These are phyloP conservation scores for Bombus ignitus DNA, from an alignment of 1,140 invertebrate genomes.

Conservation along the genomic window DNA sequence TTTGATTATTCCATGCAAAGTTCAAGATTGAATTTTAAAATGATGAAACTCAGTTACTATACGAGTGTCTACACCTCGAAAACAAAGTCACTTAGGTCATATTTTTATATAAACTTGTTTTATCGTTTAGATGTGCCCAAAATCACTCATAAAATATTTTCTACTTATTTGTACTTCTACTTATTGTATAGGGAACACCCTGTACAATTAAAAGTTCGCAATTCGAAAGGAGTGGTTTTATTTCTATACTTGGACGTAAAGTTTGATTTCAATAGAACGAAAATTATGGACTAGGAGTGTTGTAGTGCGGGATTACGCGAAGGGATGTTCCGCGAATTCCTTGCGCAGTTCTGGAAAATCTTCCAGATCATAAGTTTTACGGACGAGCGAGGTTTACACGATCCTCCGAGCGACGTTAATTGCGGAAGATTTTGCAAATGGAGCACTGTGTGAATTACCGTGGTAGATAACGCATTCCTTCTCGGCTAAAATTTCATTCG, in stretches of 20 bases:
- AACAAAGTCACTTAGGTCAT: too few relatives aligned
- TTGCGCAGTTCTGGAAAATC: constrained; percentile 1
- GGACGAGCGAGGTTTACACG: constrained; percentile 9
- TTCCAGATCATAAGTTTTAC: constrained; percentile 36
- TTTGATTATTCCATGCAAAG: not conserved
- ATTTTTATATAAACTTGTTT: too few relatives aligned
- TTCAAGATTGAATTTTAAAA: not conserved
- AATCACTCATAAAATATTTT: too few relatives aligned
- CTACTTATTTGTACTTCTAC: too few relatives aligned
- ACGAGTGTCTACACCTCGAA: too few relatives aligned
- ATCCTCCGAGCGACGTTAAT: constrained; percentile 33
- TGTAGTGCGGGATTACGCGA: not conserved
- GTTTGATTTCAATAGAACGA: not conserved
- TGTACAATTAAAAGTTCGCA: too few relatives aligned
- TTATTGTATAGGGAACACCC: too few relatives aligned
- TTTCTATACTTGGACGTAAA: not conserved
- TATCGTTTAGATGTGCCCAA: too few relatives aligned
- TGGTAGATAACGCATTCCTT: not conserved
- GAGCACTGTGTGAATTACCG: constrained; percentile 25
- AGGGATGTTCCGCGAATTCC: not conserved
- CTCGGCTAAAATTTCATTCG: not conserved
- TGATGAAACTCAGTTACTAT: too few relatives aligned
- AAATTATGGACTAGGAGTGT: not conserved
- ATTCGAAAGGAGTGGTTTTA: not conserved
- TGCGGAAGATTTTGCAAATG: constrained; percentile 42